Conservation (phyloP, 1,140 invertebrate genomes). For the Batillaria attramentaria region DNA sequence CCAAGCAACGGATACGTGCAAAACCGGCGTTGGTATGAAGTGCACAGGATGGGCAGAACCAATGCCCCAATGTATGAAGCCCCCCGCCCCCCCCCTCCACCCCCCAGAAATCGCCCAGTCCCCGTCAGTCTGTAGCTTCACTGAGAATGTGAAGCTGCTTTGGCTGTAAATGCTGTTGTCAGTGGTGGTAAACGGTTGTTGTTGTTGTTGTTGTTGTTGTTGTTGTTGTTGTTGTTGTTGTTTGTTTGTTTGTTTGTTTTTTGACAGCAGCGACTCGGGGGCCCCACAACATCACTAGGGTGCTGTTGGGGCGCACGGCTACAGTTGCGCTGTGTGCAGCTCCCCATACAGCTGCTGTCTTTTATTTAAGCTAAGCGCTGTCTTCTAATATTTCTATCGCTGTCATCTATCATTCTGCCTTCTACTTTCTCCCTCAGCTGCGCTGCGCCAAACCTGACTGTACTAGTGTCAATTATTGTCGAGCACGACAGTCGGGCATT, state of each 20-base stretch:
- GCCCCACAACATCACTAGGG: background rate
- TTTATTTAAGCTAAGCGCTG: background rate
- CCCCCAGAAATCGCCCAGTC: background rate
- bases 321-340: background rate
- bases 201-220: background rate
- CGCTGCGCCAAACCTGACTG: no score
- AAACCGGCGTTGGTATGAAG: background rate
- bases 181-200: background rate
- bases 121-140: background rate
- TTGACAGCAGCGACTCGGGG: background rate
- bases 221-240: background rate
- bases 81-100: no score
- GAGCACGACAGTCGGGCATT: no score
- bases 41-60: background rate
- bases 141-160: background rate
- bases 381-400: no score
- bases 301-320: background rate
- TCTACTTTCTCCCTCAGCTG: no score
- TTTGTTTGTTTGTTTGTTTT: no score
- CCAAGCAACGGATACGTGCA: background rate
- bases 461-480: no score
- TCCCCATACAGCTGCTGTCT: background rate
- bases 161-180: background rate
- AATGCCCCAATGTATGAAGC: background rate
- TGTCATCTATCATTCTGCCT: no score